Evolutionary conservation across 2,113 vertebrate species (phyloP), one percentile per base, ranked within the genome.

Genomic region (Tragelaphus imberbis): DNA sequence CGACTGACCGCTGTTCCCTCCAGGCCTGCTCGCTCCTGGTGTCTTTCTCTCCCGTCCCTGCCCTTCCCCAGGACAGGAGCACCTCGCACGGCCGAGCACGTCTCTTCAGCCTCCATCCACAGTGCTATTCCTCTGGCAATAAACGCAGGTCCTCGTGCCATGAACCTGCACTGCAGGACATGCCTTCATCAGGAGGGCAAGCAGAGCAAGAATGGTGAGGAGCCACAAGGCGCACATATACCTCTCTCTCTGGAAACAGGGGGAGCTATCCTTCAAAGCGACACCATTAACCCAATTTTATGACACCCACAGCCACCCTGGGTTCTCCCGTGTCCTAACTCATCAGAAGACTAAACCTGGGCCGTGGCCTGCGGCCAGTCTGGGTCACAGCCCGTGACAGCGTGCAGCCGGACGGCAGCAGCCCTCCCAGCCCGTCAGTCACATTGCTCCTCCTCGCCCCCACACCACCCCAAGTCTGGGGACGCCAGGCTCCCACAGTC

Each of bases 141-240:
- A 53, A 79, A 40, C 2, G 14, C 0, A 56, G 47, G 9, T 51
- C 25, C 91, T 59, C 4, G 2, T 40, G 75, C 79, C 79, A 28
- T 56, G n/a, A 84, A 23, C 21, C 8, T 58, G 7, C 0, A 65
- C 8, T 58, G 7, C 0, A 65, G 56, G n/a, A 63, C 10, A 1
- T 4, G 9, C 8, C 65, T 82, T 28, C 36, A 9, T 44, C 21
- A 9, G 11, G 14, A 33, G 5, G 47, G 27, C 19, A 4, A 6
- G 23, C 5, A 14, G 7, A 51, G 58, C 2, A 4, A 36, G 23
- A 1, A 0, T 5, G 10, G 40, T 1, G 9, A 53, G 40, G 25
- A 21, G 36, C 11, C 6, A 21, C 6, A 36, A 0, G 19, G 15
- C n/a, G 0, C 6, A 56, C 0, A 3, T 2, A n/a, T 0, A 44